A percentile compares a stretch with the other conserved stretches of the same genome.
Evolutionary conservation across 2,113 vertebrate genomes (phyloP).

Genomic region (Bubalus kerabau): DNA sequence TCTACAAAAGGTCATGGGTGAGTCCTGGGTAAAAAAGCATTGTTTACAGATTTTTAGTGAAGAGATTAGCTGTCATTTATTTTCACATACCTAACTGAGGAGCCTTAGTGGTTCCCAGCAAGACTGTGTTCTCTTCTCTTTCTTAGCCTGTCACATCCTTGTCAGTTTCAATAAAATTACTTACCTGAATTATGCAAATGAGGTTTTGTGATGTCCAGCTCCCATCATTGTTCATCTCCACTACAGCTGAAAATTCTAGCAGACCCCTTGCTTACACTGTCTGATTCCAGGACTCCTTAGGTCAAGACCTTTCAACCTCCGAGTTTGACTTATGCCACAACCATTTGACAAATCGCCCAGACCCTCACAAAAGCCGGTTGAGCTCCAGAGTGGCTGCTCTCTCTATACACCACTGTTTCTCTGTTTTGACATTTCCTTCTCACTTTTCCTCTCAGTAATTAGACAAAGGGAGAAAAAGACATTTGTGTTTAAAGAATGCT

Average conservation of each 20-base stretch:
- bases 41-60: constrained; percentile 96
- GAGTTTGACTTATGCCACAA: constrained; percentile 98
- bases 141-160: constrained; percentile 94
- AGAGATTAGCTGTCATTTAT: constrained; percentile 97
- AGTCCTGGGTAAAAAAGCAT: constrained; percentile 91
- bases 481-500: constrained; percentile 93
- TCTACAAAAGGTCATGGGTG: constrained; percentile 83
- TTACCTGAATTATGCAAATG: constrained; percentile 99
- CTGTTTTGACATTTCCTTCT: constrained; percentile 90
- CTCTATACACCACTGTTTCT: constrained; percentile 86
- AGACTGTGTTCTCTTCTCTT: constrained; percentile 83
- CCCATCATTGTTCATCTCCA: constrained; percentile 91
- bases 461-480: constrained; percentile 96
- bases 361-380: constrained; percentile 90
- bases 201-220: constrained; percentile 87
- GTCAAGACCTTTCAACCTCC: constrained; percentile 99
- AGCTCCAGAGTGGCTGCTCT: constrained; percentile 88
- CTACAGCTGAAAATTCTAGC: constrained; percentile 89
- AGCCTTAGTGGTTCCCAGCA: constrained; percentile 86
- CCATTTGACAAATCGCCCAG: constrained; percentile 95
- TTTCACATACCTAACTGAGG: constrained; percentile 88
- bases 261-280: constrained; percentile 85
- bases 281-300: constrained; percentile 91
- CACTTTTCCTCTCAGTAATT: constrained; percentile 89
- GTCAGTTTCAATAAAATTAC: constrained; percentile 98